Conservation (phyloP, 2,888 invertebrate species). For the Lepidocyrtoides sp. region DNA sequence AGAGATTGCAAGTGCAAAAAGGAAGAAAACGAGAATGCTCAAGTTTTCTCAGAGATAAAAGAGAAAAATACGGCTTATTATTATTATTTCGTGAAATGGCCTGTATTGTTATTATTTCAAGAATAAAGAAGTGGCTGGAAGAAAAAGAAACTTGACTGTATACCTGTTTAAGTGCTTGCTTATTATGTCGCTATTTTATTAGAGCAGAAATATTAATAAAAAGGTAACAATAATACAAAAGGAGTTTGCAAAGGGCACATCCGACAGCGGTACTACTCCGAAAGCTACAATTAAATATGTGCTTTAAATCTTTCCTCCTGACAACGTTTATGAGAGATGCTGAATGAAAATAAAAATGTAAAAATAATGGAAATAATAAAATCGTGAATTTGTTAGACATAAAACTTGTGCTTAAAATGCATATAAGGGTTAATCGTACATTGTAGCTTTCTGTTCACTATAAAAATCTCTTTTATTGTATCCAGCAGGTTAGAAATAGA, state of each 20-base stretch:
- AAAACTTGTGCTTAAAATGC: too few relatives aligned
- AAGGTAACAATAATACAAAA: background rate
- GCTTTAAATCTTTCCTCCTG: background rate
- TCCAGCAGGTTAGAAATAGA: too few relatives aligned
- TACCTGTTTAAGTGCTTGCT: background rate
- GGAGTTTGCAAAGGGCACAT: background rate
- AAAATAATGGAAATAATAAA: background rate
- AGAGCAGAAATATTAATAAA: background rate
- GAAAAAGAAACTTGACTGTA: background rate
- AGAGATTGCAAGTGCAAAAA: slow-evolving; percentile 3
- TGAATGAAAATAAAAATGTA: background rate
- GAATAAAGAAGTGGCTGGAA: background rate
- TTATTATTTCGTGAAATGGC: slow-evolving; percentile 1
- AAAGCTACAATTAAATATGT: background rate
- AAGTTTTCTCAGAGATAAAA: background rate
- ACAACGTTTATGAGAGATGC: background rate
- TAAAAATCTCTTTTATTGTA: too few relatives aligned
- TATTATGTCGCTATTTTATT: background rate
- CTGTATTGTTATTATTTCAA: background rate
- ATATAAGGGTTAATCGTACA: too few relatives aligned
- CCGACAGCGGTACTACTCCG: background rate
- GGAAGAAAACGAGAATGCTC: background rate
- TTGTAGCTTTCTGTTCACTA: too few relatives aligned
- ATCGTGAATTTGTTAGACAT: too few relatives aligned
- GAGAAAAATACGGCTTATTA: slow-evolving; percentile 4